Evolutionary conservation across 2,797 vertebrate species (phyloP), one percentile per base, ranked within the genome.

Genomic region (Peromyscus aztecus): DNA sequence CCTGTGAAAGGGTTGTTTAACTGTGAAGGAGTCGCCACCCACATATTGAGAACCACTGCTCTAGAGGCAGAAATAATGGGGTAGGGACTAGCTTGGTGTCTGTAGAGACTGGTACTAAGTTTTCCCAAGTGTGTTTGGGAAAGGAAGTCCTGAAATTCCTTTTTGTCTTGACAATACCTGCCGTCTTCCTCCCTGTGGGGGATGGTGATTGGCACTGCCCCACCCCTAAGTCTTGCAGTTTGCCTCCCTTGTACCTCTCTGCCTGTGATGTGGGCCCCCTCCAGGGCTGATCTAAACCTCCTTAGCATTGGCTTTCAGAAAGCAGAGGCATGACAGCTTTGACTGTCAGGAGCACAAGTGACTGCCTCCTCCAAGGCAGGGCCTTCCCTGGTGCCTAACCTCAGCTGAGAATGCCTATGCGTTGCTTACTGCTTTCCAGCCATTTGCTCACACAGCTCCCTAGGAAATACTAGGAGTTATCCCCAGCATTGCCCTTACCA

Each of bases 121-220:
- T 89, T 17, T 84, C 71, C 27, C 29, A 80, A 52, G 43, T 94
- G 75, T 73, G 82, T 85, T 91, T 90, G 63, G 65, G 59, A 40
- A 75, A 12, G 13, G 24, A 6, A 29, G 13, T 17, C 49, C 40
- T 31, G 43, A 55, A 40, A 24, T 29, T 94, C 34, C 37, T 78
- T 23, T 82, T 61, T 83, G 65, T 43, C n/a, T 49, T 43, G 24
- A 69, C 34, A 78, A 21, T 29, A 71, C 61, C 63, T 95, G 49
- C 92, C 29, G 21, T 76, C 55, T 89, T 75, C 57, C 49, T 89
- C 34, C 71, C 7, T 96, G 90, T 84, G 87, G 63, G 46, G 83
- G 71, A 69, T 24, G 40, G 10, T 90, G 76, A 78, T 29, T 37
- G 23, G 90, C 76, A 55, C 77, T 94, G 71, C 49, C 52, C 34